phyloP scores from a whole-genome alignment of 2,113 vertebrate species.

The Leucoraja erinaceus region DNA sequence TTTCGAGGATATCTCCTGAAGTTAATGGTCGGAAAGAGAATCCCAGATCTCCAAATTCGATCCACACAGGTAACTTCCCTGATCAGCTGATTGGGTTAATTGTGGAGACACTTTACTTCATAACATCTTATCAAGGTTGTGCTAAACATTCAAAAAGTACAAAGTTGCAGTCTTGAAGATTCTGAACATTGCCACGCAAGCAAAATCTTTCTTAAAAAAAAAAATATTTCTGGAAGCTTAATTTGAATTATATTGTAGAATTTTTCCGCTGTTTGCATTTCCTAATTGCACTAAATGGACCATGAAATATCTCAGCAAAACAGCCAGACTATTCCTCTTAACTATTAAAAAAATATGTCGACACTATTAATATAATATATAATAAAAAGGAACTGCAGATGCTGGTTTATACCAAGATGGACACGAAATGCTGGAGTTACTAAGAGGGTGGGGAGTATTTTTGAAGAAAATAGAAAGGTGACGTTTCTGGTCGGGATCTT shows the following conservation, averaged over 20 bases:
- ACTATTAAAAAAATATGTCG: no score
- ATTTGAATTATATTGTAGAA: not conserved
- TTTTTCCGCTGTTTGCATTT: not conserved
- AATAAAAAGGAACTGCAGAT: no score
- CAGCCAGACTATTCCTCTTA: not conserved
- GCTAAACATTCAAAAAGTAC: not conserved
- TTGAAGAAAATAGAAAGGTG: no score
- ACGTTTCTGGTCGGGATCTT: no score
- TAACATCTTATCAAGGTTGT: not conserved
- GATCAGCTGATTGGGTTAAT: not conserved
- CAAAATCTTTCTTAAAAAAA: not conserved
- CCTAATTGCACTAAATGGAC: not conserved
- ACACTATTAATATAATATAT: no score
- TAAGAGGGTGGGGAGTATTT: no score
- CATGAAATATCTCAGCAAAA: not conserved
- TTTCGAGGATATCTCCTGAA: not conserved
- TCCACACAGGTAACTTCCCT: not conserved
- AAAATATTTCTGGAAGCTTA: not conserved
- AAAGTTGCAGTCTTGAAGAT: not conserved
- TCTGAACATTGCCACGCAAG: not conserved
- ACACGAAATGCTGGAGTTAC: no score
- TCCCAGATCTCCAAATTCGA: not conserved
- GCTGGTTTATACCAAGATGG: no score
- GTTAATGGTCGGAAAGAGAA: not conserved
- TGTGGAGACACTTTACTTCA: not conserved